These are phyloP conservation scores for Melanostoma mellinum DNA, from an alignment of 2,888 invertebrate species.

Conservation along the genomic window DNA sequence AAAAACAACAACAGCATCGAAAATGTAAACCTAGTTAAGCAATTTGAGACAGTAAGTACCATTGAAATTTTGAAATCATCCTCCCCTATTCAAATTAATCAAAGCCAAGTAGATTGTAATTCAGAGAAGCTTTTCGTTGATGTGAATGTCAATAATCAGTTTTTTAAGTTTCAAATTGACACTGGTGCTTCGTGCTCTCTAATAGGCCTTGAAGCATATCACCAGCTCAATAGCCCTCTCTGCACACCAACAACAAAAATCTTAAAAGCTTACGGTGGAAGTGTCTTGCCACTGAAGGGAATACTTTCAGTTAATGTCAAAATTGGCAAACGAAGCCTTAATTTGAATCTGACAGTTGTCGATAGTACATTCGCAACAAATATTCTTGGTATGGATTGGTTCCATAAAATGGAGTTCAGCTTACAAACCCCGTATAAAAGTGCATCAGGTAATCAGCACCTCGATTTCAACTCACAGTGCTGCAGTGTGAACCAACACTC, in stretches of 20 bases:
- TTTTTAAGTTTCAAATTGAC: too few relatives aligned
- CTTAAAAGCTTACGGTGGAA: conserved; percentile 9
- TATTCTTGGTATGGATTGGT: conserved; percentile 6
- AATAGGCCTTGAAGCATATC: background rate
- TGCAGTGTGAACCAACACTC: background rate
- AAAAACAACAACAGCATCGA: too few relatives aligned
- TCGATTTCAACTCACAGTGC: background rate
- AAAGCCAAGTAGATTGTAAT: too few relatives aligned
- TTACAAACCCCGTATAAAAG: too few relatives aligned
- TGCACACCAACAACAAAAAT: background rate
- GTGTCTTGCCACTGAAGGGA: background rate
- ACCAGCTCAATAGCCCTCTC: too few relatives aligned
- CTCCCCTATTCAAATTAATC: too few relatives aligned
- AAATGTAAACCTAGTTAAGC: too few relatives aligned
- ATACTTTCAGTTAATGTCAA: background rate
- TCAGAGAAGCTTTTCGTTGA: too few relatives aligned
- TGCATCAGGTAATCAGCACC: too few relatives aligned
- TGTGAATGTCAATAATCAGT: too few relatives aligned
- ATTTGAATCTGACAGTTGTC: background rate
- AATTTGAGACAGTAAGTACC: too few relatives aligned
- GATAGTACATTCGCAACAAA: background rate
- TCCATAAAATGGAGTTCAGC: background rate
- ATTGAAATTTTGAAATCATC: too few relatives aligned
- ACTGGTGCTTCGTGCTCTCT: background rate
- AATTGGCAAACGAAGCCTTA: background rate